Conservation (phyloP, 2,113 vertebrate species). For the Riparia riparia region DNA sequence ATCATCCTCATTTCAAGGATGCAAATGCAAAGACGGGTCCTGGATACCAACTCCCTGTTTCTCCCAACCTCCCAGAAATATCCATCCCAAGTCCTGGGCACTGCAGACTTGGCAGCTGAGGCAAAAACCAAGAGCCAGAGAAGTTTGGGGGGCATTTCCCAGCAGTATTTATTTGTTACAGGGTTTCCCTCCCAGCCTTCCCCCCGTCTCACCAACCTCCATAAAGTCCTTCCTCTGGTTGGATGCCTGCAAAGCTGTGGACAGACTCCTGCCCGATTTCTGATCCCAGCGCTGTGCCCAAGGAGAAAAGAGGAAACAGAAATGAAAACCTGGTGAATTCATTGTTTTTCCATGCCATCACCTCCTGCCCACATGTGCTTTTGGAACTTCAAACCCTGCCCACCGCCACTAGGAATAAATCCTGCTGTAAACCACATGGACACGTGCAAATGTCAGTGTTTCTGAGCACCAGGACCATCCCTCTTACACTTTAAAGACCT, state of each 20-base stretch:
- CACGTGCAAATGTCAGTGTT: fast-evolving
- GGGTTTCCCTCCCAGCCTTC: not conserved
- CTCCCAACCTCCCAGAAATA: not conserved
- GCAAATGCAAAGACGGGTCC: not conserved
- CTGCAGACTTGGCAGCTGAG: fast-evolving
- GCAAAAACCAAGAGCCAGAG: not conserved
- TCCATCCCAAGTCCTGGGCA: not conserved
- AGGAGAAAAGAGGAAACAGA: not conserved
- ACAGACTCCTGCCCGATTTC: conserved; percentile 87
- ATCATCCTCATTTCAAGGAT: not conserved
- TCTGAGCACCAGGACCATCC: not conserved
- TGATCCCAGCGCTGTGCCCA: conserved; percentile 91
- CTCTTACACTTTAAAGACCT: not conserved
- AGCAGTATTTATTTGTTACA: not conserved
- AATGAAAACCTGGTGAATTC: not conserved
- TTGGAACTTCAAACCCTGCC: not conserved
- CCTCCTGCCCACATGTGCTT: not conserved
- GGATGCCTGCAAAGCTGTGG: conserved; percentile 88
- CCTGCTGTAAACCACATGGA: not conserved
- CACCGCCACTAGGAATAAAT: not conserved
- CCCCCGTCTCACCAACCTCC: conserved; percentile 82
- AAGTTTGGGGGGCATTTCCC: not conserved
- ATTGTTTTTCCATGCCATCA: not conserved
- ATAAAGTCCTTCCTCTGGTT: conserved; percentile 97
- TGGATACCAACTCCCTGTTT: not conserved